A percentile compares a stretch with the other conserved stretches of the same genome.
These are phyloP conservation scores for Theonella swinhoei DNA, from an alignment of 37 sponge, comb jelly and placozoan species.

Conservation along the genomic window DNA sequence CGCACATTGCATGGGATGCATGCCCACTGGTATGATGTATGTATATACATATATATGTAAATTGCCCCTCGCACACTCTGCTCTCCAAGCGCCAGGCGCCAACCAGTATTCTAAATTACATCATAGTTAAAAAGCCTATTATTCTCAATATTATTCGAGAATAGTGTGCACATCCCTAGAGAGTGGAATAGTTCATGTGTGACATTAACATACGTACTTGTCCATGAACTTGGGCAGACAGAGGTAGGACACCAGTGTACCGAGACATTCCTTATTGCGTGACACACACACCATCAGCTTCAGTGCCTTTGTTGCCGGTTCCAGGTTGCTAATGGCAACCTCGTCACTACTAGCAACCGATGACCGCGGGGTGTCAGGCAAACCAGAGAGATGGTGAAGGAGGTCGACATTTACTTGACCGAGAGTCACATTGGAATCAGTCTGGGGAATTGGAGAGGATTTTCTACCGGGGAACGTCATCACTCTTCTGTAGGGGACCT, in stretches of 20 bases:
- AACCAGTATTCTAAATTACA: too few relatives aligned
- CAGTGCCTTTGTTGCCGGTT: constrained; percentile 29
- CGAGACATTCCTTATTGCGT: constrained; percentile 73
- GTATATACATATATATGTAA: too few relatives aligned
- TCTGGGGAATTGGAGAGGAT: neutral
- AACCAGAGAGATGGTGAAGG: neutral
- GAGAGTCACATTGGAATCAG: neutral
- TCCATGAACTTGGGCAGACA: constrained; percentile 64
- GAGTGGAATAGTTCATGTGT: neutral
- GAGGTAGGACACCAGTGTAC: constrained; percentile 61
- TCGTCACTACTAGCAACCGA: neutral
- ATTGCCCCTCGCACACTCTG: too few relatives aligned
- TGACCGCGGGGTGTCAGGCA: neutral
- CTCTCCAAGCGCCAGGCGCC: too few relatives aligned
- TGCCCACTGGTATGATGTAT: too few relatives aligned
- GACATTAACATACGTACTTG: constrained; percentile 5
- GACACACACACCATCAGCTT: constrained; percentile 59
- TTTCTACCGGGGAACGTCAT: neutral
- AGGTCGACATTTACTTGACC: neutral
- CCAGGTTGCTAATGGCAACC: neutral
- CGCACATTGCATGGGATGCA: too few relatives aligned
- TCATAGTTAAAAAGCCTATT: too few relatives aligned
- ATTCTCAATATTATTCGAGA: too few relatives aligned
- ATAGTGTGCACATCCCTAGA: too few relatives aligned
- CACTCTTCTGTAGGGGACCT: neutral